Evolutionary conservation across 2,888 invertebrate species (phyloP).

Genomic region (Lordiphosa andalusiaca): DNA sequence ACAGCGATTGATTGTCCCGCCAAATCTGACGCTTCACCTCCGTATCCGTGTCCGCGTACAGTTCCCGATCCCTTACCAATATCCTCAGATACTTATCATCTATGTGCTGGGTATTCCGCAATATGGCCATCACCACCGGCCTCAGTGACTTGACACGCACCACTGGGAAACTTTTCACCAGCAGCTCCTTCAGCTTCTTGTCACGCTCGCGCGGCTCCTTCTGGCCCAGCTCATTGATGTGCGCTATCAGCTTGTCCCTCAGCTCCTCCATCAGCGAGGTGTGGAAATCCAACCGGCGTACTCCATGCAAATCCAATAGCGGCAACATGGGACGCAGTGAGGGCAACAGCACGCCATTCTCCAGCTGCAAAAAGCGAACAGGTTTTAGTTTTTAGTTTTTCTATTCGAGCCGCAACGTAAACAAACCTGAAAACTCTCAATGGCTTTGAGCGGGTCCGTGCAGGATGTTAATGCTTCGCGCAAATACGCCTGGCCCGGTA

Average conservation of each 20-base stretch:
- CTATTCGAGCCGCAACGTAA: no score
- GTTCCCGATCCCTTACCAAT: constrained; percentile 90
- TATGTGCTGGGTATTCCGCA: constrained; percentile 95
- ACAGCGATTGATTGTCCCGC: constrained; percentile 97
- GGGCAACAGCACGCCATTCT: constrained; percentile 94
- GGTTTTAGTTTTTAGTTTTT: constrained; percentile 3
- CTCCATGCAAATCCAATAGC: constrained; percentile 95
- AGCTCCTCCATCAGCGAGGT: constrained; percentile 92
- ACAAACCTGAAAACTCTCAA: constrained; percentile 95
- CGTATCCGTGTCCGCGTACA: constrained; percentile 96
- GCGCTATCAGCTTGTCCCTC: constrained; percentile 86
- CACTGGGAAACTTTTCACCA: constrained; percentile 95
- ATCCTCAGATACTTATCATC: constrained; percentile 92
- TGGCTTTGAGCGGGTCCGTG: constrained; percentile 98
- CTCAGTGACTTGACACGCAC: constrained; percentile 94
- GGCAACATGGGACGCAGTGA: constrained; percentile 97
- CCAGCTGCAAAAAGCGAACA: constrained; percentile 82
- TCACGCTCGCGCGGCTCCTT: constrained; percentile 82
- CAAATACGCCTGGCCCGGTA: constrained; percentile 92
- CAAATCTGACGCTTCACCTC: constrained; percentile 99
- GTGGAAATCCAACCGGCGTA: constrained; percentile 95
- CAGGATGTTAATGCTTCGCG: constrained; percentile 96
- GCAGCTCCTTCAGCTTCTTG: constrained; percentile 92
- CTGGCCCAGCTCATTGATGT: constrained; percentile 90
- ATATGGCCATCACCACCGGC: constrained; percentile 96